These are phyloP conservation scores for Mormyrus proboscirostris DNA, from an alignment of 2,797 vertebrate species.

Conservation along the genomic window DNA sequence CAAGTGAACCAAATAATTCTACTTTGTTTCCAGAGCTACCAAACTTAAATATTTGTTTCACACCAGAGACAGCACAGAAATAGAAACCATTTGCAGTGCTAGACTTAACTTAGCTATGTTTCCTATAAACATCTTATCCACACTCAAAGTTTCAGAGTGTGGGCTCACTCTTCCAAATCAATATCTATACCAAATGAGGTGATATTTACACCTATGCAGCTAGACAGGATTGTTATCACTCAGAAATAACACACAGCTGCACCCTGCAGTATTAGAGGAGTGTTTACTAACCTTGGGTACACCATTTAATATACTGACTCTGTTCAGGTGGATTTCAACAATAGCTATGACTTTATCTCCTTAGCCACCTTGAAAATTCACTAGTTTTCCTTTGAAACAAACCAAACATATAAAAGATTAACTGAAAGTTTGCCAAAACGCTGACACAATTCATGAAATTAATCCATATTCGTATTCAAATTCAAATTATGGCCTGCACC, in stretches of 20 bases:
- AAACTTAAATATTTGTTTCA: conserved; percentile 17
- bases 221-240: not conserved
- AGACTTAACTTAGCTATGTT: not conserved
- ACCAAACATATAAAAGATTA: not conserved
- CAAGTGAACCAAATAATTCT: not conserved
- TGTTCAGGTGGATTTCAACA: not conserved
- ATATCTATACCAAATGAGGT: conserved; percentile 9
- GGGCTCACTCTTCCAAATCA: not conserved
- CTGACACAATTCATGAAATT: not conserved
- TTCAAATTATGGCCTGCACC: not conserved
- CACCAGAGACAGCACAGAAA: not conserved
- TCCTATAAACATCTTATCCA: conserved; percentile 18
- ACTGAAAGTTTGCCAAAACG: not conserved
- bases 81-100: not conserved
- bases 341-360: not conserved
- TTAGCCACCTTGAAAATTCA: not conserved
- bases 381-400: not conserved
- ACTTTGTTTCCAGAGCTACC: not conserved
- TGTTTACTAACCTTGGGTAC: not conserved
- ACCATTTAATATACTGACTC: not conserved
- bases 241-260: not conserved
- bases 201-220: not conserved
- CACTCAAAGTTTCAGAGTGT: not conserved
- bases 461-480: not conserved
- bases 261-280: not conserved